Conservation (phyloP, 2,888 invertebrate species). For the Stegana nigrithorax region DNA sequence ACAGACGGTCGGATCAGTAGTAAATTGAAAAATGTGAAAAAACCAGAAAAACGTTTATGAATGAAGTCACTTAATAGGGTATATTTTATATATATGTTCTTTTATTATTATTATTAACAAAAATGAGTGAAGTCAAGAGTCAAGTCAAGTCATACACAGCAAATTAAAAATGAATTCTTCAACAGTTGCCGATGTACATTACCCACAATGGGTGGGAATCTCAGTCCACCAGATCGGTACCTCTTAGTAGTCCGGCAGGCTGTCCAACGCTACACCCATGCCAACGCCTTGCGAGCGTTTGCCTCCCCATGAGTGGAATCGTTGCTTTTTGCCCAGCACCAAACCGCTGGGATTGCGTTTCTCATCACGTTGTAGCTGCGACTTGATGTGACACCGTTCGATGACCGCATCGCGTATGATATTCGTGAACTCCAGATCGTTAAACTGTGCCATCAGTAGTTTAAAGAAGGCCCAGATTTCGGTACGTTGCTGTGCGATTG, state of each 20-base stretch:
- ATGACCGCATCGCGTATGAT: slow-evolving; percentile 62
- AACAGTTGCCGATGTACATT: too few relatives aligned
- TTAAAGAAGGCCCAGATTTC: slow-evolving; percentile 66
- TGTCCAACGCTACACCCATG: neutral
- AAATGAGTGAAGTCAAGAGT: too few relatives aligned
- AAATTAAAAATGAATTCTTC: too few relatives aligned
- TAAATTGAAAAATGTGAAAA: too few relatives aligned
- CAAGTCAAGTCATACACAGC: too few relatives aligned
- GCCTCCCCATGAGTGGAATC: slow-evolving; percentile 69
- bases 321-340: slow-evolving; percentile 66
- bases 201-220: too few relatives aligned
- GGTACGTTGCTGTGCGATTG: slow-evolving; percentile 53
- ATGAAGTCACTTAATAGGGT: too few relatives aligned
- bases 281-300: slow-evolving; percentile 49
- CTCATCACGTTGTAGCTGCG: slow-evolving; percentile 55
- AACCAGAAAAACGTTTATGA: too few relatives aligned
- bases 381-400: slow-evolving; percentile 61
- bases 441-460: slow-evolving; percentile 64
- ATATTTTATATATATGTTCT: too few relatives aligned
- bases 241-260: slow-evolving; percentile 27
- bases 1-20: too few relatives aligned
- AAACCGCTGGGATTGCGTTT: slow-evolving; percentile 60
- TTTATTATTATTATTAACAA: too few relatives aligned
- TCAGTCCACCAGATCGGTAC: too few relatives aligned
- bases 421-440: slow-evolving; percentile 60